Percentiles rank a stretch among this genome's conserved stretches.
Conservation (phyloP, 2,113 vertebrate species). For the Hydrolagus affinis region DNA sequence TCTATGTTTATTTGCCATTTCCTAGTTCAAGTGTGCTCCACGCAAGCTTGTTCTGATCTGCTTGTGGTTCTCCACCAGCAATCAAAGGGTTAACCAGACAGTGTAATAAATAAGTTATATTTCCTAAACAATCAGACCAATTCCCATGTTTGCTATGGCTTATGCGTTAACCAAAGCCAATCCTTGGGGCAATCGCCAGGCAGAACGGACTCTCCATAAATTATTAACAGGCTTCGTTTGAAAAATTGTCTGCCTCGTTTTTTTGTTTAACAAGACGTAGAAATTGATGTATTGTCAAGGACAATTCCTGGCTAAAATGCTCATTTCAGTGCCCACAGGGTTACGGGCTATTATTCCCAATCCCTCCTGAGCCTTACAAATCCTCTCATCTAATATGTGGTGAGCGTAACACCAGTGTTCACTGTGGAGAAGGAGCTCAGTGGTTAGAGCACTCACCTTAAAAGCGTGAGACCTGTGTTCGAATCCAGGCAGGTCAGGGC, state of each 20-base stretch:
- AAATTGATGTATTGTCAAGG: constrained; percentile 3
- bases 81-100: constrained; percentile 7
- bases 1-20: no score
- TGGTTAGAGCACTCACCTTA: no score
- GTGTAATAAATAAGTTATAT: neutral
- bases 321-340: constrained; percentile 1
- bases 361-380: neutral
- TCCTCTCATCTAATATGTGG: neutral
- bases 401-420: neutral
- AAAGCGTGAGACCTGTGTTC: no score
- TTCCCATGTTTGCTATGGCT: neutral
- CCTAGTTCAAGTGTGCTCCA: neutral
- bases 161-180: neutral
- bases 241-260: neutral
- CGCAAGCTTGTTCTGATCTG: no score
- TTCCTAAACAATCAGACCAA: constrained; percentile 1
- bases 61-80: neutral
- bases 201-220: neutral
- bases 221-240: constrained; percentile 12
- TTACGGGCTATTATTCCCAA: neutral
- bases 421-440: neutral
- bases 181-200: neutral
- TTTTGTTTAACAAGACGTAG: constrained; percentile 28
- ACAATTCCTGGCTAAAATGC: constrained; percentile 14
- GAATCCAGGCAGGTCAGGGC: no score